Base-by-base conservation (phyloP, 2,113 vertebrate genomes). In the Chunga burmeisteri region DNA sequence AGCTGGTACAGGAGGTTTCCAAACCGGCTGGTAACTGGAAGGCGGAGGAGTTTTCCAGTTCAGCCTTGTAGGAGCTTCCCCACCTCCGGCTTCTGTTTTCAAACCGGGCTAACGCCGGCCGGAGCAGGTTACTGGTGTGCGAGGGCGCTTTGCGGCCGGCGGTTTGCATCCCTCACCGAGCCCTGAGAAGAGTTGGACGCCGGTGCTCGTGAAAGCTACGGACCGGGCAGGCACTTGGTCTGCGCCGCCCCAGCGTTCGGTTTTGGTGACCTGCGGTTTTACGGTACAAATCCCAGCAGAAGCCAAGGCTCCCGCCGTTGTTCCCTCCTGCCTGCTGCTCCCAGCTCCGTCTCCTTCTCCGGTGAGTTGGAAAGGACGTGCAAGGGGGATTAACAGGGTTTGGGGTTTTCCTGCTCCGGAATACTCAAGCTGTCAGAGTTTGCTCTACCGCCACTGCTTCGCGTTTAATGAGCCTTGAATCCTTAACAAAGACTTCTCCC, bases 71-170 rank as follows among this genome's bases (percentile, higher is more conserved):
- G 70, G 16, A 59, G 20, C 82, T 53, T 61, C 58, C 77, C 87
- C 50, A 81, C 44, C 36, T 59, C 73, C 53, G 13, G 80, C 59
- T 29, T 12, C 67, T 25, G 25, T 3, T 29, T 38, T 18, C 6
- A 8, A 21, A 2, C 40, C 1, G 73, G 85, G 38, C 2, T 2
- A 1, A 10, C 12, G 1, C 42, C 3, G 18, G 14, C 6, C 7
- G 0, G 29, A 47, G 46, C 59, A 0, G 29, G 27, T 29, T 13
- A 40, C 66, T 3, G 47, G 25, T 9, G 61, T 46, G 2, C 9
- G 2, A 21, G 61, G 47, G 52, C 27, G 2, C 82, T 53, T 14
- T 4, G 7, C 56, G 23, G 49, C 58, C 13, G 2, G 25, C 2
- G 38, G 7, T 13, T 52, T 10, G 30, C 29, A 8, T 11, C 73